phyloP scores from a whole-genome alignment of 2,113 vertebrate species.

The Oryzias curvinotus region DNA sequence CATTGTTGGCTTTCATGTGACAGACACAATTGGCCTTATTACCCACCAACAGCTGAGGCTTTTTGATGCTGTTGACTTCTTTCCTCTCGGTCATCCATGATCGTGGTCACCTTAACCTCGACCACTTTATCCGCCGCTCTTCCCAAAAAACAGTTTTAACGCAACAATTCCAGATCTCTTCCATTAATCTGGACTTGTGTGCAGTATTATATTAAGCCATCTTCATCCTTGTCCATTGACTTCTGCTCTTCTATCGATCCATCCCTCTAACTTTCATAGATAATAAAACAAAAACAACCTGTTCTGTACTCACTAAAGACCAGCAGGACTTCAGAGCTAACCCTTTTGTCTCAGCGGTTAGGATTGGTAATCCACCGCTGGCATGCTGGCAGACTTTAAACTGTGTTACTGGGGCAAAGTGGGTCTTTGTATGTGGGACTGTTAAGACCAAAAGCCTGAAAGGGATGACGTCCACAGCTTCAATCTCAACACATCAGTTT shows the following conservation, averaged over 20 bases:
- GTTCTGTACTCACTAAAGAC: constrained; percentile 2
- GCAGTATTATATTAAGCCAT: constrained; percentile 4
- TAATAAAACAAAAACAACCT: constrained; percentile 23
- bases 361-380: constrained; percentile 54
- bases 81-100: constrained; percentile 38
- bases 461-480: background rate
- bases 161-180: constrained; percentile 47
- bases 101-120: constrained; percentile 56
- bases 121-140: constrained; percentile 21
- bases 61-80: constrained; percentile 20
- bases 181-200: constrained; percentile 1
- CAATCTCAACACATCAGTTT: too few relatives aligned
- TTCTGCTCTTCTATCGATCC: background rate
- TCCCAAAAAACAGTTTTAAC: constrained; percentile 16
- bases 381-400: constrained; percentile 45
- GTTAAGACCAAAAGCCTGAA: constrained; percentile 19
- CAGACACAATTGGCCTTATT: constrained; percentile 11
- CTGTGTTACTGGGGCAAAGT: constrained; percentile 63
- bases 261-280: constrained; percentile 13
- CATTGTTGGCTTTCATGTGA: constrained; percentile 30
- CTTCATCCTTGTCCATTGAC: constrained; percentile 6
- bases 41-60: constrained; percentile 40
- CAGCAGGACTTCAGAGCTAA: constrained; percentile 25
- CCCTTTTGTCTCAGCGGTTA: constrained; percentile 34
- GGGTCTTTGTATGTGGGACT: constrained; percentile 43